Conservation (phyloP, 2,113 vertebrate species). For the Probosciger aterrimus region DNA sequence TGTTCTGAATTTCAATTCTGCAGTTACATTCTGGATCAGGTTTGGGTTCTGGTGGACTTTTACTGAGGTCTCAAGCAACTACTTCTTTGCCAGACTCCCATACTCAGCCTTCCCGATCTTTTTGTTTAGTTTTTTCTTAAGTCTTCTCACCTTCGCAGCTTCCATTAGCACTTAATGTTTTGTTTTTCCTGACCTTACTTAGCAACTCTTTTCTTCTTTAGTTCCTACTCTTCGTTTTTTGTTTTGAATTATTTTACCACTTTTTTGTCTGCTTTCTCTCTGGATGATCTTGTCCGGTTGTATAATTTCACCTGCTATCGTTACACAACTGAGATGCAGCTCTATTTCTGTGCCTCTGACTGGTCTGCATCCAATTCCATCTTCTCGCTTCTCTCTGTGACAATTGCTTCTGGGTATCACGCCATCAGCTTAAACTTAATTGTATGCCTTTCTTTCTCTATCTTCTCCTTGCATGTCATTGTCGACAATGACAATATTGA, state of each 20-base stretch:
- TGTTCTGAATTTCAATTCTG: neutral
- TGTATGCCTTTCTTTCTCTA: constrained; percentile 41
- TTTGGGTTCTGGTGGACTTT: neutral
- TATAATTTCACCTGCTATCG: constrained; percentile 3
- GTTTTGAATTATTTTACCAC: neutral
- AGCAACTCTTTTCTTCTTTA: neutral
- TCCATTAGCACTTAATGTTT: neutral
- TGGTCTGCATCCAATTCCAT: constrained; percentile 29
- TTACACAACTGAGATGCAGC: neutral
- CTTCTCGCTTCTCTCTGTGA: constrained; percentile 44
- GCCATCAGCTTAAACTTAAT: constrained; percentile 54
- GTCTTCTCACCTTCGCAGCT: neutral
- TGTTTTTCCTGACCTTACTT: neutral
- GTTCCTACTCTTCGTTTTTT: neutral
- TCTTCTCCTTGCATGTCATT: constrained; percentile 2
- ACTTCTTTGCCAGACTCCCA: neutral
- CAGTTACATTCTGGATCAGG: neutral
- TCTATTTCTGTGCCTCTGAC: constrained; percentile 3
- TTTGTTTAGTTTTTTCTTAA: neutral
- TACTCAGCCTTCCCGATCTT: neutral
- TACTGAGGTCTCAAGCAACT: neutral
- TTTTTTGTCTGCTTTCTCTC: neutral
- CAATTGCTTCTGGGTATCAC: constrained; percentile 55
- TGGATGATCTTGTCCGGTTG: neutral
- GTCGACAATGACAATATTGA: constrained; percentile 52